Evolutionary conservation across 2,113 vertebrate species (phyloP), one percentile per base, ranked within the genome.

Genomic region (Hyperopisus bebe): DNA sequence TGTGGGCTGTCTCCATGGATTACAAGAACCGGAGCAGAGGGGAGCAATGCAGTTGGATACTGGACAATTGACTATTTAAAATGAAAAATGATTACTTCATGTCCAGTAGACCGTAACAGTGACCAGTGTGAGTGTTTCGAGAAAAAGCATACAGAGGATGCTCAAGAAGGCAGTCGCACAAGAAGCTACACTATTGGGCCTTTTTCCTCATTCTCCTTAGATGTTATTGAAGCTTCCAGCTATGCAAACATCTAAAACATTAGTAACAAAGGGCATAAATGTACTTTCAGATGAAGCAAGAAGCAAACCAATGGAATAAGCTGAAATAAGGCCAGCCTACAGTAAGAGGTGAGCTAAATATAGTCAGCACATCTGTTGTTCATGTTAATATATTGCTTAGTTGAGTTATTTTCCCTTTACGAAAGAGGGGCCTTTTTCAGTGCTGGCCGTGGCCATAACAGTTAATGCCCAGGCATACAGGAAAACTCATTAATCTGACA

Each of bases 341-440:
- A 19, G 19, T 62, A 89, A 27, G 19, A 89, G 48, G 51, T 50
- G 50, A 13, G 53, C 35, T 84, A 62, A 89, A 89, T 62, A 46
- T 62, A 85, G 89, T 5, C 80, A 31, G 51, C 48, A 89, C 88
- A 84, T 84, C 89, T 89, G 89, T n/a, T 89, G 51, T 89, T 85
- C 89, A 85, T 89, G 80, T 89, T 44, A 89, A 89, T 89, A 35
- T 42, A 85, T 84, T 85, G 42, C 50, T 84, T 89, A 82, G 46
- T 47, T 44, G 10, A 82, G 88, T 89, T 80, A 51, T 51, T 89
- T 85, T 55, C 48, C 80, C 77, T 19, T 89, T 46, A 89, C 77
- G 31, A 89, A 89, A 85, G 35, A 27, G 19, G 48, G 39, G 51
- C 51, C 51, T 46, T 84, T 84, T 84, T 39, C 89, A 31, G 87